Evolutionary conservation across 2,888 invertebrate genomes (phyloP).

Genomic region (Troides helena): DNA sequence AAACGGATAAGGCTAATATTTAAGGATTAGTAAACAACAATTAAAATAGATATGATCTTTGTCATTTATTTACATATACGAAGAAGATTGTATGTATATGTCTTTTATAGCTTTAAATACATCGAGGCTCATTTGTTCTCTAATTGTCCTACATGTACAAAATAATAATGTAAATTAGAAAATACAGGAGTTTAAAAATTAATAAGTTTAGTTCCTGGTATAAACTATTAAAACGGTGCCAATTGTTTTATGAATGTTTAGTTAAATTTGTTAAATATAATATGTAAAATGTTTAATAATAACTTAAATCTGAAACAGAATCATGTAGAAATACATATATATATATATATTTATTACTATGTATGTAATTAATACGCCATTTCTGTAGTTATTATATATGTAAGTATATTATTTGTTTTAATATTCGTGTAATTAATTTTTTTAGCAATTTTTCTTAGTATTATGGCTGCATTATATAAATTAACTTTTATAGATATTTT

Average conservation of each 20-base stretch:
- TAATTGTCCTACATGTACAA: background rate
- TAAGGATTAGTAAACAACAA: too few relatives aligned
- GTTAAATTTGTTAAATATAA: background rate
- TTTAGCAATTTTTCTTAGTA: too few relatives aligned
- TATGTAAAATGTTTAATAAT: background rate
- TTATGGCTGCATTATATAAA: too few relatives aligned
- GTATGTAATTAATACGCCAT: too few relatives aligned
- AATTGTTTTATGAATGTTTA: background rate
- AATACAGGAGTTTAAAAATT: background rate
- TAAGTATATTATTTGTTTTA: background rate
- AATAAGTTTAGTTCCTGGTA: background rate
- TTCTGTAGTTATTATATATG: too few relatives aligned
- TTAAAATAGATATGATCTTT: too few relatives aligned
- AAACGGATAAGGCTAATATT: too few relatives aligned
- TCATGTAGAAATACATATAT: background rate
- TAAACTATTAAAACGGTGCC: background rate
- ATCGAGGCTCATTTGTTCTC: background rate
- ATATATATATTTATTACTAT: background rate
- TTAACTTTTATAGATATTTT: too few relatives aligned
- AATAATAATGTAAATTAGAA: background rate
- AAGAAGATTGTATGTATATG: too few relatives aligned
- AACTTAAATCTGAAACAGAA: background rate
- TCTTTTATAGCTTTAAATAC: background rate
- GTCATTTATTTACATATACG: too few relatives aligned
- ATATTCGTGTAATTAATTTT: background rate